A percentile compares a stretch with the other conserved stretches of the same genome.
These are phyloP conservation scores for Lamprologus callipterus DNA, from an alignment of 2,113 vertebrate genomes.

Conservation along the genomic window DNA sequence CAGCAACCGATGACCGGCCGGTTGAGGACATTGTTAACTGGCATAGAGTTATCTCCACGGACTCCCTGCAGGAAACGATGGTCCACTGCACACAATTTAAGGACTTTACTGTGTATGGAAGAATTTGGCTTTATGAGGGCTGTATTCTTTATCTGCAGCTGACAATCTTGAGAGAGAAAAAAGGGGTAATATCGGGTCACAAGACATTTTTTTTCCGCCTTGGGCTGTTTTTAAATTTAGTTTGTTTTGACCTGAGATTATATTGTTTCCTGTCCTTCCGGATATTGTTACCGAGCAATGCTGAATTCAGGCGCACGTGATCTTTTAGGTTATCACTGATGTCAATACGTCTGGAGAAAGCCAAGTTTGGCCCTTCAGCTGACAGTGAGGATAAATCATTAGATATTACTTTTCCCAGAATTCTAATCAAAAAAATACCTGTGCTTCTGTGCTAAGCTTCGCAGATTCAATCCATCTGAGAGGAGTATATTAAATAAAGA, in stretches of 20 bases:
- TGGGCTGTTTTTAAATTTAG: not conserved
- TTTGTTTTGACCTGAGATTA: not conserved
- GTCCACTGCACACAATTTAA: conserved; percentile 42
- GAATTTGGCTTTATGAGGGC: not conserved
- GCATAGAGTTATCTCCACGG: conserved; percentile 16
- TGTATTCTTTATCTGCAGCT: not conserved
- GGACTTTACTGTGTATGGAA: not conserved
- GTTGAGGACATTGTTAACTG: conserved; percentile 59
- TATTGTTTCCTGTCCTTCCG: not conserved
- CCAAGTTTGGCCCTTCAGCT: not conserved
- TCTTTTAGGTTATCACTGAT: not conserved
- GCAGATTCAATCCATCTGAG: conserved; percentile 24
- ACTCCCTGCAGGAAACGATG: conserved; percentile 26
- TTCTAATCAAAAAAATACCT: conserved; percentile 53
- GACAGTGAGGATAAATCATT: conserved; percentile 20
- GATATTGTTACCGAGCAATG: not conserved
- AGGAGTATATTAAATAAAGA: conserved; percentile 55
- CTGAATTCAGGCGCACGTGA: not conserved
- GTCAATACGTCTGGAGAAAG: conserved; percentile 3
- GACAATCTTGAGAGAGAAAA: not conserved
- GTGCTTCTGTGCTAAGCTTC: not conserved
- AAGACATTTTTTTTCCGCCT: not conserved
- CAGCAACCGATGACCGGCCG: conserved; percentile 1
- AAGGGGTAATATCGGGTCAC: not conserved
- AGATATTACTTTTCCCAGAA: conserved; percentile 32